Evolutionary conservation across 92 coral and sea anemone genomes (phyloP).

Genomic region (Parazoanthus swiftii): DNA sequence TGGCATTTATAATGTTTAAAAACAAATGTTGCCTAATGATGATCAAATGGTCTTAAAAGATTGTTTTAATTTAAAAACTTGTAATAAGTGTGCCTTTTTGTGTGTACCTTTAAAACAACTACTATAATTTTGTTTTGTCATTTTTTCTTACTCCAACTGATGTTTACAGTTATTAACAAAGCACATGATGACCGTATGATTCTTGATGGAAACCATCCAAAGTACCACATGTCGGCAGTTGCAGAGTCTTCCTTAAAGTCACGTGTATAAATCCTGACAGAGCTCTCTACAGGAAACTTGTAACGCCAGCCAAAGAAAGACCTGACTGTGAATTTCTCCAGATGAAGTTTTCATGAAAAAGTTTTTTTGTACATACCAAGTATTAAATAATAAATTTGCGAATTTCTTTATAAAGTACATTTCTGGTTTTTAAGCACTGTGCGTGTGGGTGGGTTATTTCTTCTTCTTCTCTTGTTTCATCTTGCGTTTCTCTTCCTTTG

Average conservation of each 20-base stretch:
- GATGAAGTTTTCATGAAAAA: conserved; percentile 9
- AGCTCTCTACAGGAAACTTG: neutral
- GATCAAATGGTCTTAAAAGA: no score
- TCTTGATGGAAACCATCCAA: no score
- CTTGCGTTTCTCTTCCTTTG: conserved; percentile 82
- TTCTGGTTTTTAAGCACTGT: neutral
- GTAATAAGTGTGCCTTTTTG: no score
- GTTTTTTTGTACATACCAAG: neutral
- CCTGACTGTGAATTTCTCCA: neutral
- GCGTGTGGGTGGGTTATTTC: conserved; percentile 48
- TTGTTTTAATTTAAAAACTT: no score
- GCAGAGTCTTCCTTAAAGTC: neutral
- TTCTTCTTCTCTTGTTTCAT: conserved; percentile 90
- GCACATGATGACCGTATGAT: no score
- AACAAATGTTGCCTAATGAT: no score
- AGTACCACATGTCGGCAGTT: no score
- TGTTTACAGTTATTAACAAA: no score
- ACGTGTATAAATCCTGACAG: neutral
- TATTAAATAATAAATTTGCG: neutral
- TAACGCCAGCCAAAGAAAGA: neutral
- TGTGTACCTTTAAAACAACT: no score
- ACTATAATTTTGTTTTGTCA: no score
- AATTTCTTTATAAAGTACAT: neutral
- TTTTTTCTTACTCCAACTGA: no score
- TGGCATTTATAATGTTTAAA: no score